Base-by-base conservation (phyloP, 53 echinoderm and acorn worm genomes). In the Holothuria leucospilota region DNA sequence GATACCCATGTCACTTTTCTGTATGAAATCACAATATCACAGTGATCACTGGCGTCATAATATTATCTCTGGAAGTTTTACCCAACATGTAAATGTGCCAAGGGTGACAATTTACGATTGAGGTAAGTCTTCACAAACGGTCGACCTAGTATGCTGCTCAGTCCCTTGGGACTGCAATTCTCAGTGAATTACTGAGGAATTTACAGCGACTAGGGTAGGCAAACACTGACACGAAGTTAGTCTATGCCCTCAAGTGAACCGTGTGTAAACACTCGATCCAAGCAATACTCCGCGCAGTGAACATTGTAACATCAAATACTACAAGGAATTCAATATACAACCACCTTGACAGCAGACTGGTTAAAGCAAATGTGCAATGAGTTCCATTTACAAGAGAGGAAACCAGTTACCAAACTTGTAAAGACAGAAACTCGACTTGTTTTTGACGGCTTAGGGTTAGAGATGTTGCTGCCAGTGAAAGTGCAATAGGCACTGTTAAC, bases 391-490 rank as follows among this genome's bases (percentile, higher is more conserved):
- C 49, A 75, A 52, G 51, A 75, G 21, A 46, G 75, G 52, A 75
- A 75, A 75, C 75, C 75, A 75, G 75, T 52, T 52, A 46, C 49
- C 75, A 75, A 49, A 49, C 75, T 75, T 75, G 41, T 52, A 34
- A 27, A 51, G 23, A 75, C 72, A 20, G 26, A 23, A 49, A 38
- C 51, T 38, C 52, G n/a, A 15, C 14, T 15, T 5, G 9, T 14
- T 51, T 20, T 16, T n/a, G 6, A 26, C 25, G 51, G 75, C 24
- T 38, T 75, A 75, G 75, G 75, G 75, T 75, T 75, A 75, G 75
- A 75, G 9, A 12, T 1, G 2, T 49, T 51, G 75, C 75, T 75
- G 75, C 75, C 27, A 4, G 49, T 25, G 25, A n/a, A 8, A 75
- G 52, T 75, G 75, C 75, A 6, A 65, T 0, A 23, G 28, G 56